Percentiles rank a stretch among this genome's conserved stretches.
Conservation (phyloP, 2,888 invertebrate genomes). For the Torymus texanus region DNA sequence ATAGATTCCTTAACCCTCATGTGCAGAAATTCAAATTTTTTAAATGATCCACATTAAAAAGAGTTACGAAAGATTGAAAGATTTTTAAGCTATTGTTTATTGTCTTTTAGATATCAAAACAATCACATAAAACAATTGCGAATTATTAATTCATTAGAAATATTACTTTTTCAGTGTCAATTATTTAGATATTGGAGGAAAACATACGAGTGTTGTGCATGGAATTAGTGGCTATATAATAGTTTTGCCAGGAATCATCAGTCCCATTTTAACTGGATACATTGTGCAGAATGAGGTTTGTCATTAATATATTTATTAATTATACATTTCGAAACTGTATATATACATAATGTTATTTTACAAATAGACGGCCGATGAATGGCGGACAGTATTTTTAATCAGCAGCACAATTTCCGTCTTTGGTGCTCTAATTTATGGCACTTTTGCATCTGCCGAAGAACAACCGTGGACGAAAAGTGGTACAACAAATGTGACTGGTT, state of each 20-base stretch:
- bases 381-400: slow-evolving; percentile 91
- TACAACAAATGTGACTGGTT: not conserved
- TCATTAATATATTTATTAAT: not conserved
- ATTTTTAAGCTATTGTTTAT: not conserved
- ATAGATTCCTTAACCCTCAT: no score
- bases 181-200: slow-evolving; percentile 93
- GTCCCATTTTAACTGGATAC: slow-evolving; percentile 88
- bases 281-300: slow-evolving; percentile 84
- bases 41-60: no score
- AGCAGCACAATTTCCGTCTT: slow-evolving; percentile 87
- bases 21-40: no score
- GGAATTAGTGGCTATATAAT: slow-evolving; percentile 93
- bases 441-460: slow-evolving; percentile 86
- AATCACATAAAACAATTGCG: not conserved
- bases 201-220: slow-evolving; percentile 93
- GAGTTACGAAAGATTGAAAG: no score
- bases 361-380: slow-evolving; percentile 83
- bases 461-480: slow-evolving; percentile 85
- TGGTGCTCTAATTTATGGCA: slow-evolving; percentile 89
- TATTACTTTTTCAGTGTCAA: slow-evolving; percentile 79
- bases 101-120: not conserved
- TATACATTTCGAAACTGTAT: not conserved
- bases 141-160: not conserved
- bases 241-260: slow-evolving; percentile 92
- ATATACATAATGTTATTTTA: not conserved